A percentile compares a stretch with the other conserved stretches of the same genome.
Evolutionary conservation across 2,888 invertebrate species (phyloP).

Genomic region (Mythimna impura): DNA sequence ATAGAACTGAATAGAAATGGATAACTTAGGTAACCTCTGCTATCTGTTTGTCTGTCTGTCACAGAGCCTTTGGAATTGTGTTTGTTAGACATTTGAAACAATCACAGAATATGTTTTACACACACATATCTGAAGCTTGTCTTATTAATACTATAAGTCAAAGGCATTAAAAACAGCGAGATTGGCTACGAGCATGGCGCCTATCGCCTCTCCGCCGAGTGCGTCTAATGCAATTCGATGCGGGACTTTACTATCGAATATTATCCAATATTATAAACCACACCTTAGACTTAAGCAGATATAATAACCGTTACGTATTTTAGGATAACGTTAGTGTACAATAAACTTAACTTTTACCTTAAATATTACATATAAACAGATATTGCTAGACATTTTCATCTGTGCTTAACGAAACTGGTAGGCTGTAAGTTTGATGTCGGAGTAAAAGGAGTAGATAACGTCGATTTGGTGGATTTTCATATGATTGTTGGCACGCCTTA

Average conservation of each 20-base stretch:
- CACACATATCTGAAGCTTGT: constrained; percentile 1
- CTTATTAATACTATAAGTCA: constrained; percentile 40
- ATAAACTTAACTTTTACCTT: constrained; percentile 54
- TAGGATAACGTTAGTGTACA: constrained; percentile 60
- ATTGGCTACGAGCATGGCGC: constrained; percentile 67
- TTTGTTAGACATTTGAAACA: background rate
- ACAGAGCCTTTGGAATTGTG: too few relatives aligned
- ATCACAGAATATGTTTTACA: too few relatives aligned
- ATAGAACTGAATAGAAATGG: too few relatives aligned
- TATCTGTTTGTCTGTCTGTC: too few relatives aligned
- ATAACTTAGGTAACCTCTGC: too few relatives aligned
- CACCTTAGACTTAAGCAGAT: constrained; percentile 67
- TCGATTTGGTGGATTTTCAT: too few relatives aligned
- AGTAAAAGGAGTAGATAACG: background rate
- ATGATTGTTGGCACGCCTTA: background rate
- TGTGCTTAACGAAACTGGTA: constrained; percentile 17
- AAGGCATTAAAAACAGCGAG: constrained; percentile 61
- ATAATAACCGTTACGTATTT: constrained; percentile 62
- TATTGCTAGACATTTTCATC: constrained; percentile 36
- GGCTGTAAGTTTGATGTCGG: background rate
- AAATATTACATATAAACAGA: constrained; percentile 47
- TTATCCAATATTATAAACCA: constrained; percentile 76
- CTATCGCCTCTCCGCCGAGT: constrained; percentile 67
- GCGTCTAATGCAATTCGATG: constrained; percentile 81
- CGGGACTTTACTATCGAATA: constrained; percentile 80